Percentiles rank a stretch among this genome's conserved stretches.
Evolutionary conservation across 2,888 invertebrate genomes (phyloP).

Genomic region (Drosophila pegasa): DNA sequence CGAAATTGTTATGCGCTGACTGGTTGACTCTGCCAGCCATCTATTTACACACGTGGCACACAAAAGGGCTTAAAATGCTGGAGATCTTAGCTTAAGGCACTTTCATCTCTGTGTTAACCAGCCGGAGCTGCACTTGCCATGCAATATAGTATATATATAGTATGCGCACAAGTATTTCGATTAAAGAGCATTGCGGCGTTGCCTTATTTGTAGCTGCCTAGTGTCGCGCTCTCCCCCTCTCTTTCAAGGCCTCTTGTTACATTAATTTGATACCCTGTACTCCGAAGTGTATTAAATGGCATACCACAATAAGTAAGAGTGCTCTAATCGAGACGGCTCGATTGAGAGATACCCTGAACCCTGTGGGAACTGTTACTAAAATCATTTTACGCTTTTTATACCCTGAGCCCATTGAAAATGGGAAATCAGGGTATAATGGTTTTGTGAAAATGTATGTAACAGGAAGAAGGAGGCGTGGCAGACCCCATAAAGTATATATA

Average conservation of each 20-base stretch:
- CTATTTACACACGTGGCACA: conserved; percentile 25
- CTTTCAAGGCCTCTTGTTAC: no score
- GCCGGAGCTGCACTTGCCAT: conserved; percentile 17
- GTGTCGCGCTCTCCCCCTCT: not conserved
- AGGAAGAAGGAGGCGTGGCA: no score
- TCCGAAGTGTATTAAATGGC: conserved; percentile 24
- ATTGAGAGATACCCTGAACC: no score
- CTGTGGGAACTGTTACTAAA: no score
- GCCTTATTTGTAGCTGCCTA: conserved; percentile 4
- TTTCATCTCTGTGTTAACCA: conserved; percentile 26
- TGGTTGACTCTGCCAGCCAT: conserved; percentile 40
- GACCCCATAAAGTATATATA: no score
- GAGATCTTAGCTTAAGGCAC: conserved; percentile 31
- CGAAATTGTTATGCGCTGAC: conserved; percentile 51
- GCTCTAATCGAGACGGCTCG: no score
- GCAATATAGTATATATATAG: not conserved
- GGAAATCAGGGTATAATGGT: no score
- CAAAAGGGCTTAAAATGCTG: conserved; percentile 37
- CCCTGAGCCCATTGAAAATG: no score
- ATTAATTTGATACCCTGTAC: conserved; percentile 24
- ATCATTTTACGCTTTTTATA: no score
- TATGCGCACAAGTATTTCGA: conserved; percentile 7
- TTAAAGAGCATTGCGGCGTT: conserved; percentile 28
- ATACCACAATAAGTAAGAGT: no score
- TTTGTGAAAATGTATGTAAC: no score